These are phyloP conservation scores for Rhea americana DNA, from an alignment of 2,113 vertebrate genomes.

Conservation along the genomic window DNA sequence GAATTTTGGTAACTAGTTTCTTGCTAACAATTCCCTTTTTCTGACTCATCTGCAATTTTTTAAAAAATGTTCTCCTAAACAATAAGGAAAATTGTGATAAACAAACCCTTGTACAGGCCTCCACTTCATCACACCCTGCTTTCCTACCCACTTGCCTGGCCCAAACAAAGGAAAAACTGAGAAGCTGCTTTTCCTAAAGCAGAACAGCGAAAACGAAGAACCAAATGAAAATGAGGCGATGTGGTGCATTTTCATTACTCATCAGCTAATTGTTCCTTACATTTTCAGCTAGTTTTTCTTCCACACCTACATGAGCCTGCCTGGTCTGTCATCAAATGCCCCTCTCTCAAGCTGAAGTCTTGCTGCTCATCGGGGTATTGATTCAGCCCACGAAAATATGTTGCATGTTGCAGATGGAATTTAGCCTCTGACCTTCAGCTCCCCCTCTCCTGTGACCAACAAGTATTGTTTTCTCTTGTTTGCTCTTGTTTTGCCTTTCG, in stretches of 20 bases:
- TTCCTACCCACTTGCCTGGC: slow-evolving; percentile 68
- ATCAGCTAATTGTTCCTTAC: background rate
- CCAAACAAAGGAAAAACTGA: slow-evolving; percentile 37
- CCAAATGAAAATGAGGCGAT: background rate
- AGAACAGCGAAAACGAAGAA: background rate
- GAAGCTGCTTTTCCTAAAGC: background rate
- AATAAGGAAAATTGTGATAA: slow-evolving; percentile 57
- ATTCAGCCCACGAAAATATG: slow-evolving; percentile 68
- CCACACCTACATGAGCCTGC: slow-evolving; percentile 31
- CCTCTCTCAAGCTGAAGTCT: background rate
- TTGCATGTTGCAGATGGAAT: slow-evolving; percentile 62
- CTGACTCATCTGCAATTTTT: slow-evolving; percentile 52
- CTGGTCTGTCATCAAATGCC: background rate
- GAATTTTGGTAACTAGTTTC: slow-evolving; percentile 10
- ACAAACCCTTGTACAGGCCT: slow-evolving; percentile 57
- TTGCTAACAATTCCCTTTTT: slow-evolving; percentile 39
- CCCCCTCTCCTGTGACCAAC: slow-evolving; percentile 67
- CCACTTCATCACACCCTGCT: slow-evolving; percentile 56
- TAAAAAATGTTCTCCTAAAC: slow-evolving; percentile 44
- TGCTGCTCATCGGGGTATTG: background rate
- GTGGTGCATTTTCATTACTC: slow-evolving; percentile 20
- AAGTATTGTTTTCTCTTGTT: slow-evolving; percentile 59
- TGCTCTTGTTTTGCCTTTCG: background rate
- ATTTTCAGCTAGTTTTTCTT: background rate
- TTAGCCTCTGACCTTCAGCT: slow-evolving; percentile 67